A percentile compares a stretch with the other conserved stretches of the same genome.
These are phyloP conservation scores for Phortica variegata DNA, from an alignment of 1,140 invertebrate species.

Conservation along the genomic window DNA sequence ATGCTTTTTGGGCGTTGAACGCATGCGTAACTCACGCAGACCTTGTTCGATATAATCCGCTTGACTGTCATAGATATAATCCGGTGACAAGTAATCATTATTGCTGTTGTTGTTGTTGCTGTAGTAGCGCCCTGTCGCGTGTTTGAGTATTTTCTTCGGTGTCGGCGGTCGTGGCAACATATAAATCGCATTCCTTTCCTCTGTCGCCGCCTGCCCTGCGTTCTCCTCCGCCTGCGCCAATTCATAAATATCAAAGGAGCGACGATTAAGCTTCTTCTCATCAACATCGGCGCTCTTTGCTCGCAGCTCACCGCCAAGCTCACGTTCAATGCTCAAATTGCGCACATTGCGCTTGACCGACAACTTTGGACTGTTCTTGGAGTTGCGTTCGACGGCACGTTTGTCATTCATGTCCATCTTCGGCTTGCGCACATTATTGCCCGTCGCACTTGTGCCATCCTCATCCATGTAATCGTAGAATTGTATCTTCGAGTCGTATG, in stretches of 20 bases:
- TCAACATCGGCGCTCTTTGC: conserved; percentile 8
- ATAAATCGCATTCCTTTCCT: conserved; percentile 4
- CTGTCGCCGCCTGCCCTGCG: background rate
- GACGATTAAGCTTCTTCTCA: conserved; percentile 37
- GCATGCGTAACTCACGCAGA: conserved; percentile 29
- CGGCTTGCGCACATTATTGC: conserved; percentile 37
- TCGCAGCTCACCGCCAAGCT: conserved; percentile 7
- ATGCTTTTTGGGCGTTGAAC: conserved; percentile 36
- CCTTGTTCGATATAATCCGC: conserved; percentile 29
- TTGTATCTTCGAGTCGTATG: conserved; percentile 46
- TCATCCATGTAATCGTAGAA: conserved; percentile 48
- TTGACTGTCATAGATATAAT: too few species aligned
- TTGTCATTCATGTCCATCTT: conserved; percentile 54
- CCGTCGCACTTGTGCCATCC: conserved; percentile 17
- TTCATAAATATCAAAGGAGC: conserved; percentile 2
- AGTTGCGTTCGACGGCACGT: conserved; percentile 44
- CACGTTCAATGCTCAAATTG: conserved; percentile 31
- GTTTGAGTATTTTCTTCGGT: conserved; percentile 40
- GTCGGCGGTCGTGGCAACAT: background rate
- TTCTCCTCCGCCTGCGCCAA: too few species aligned
- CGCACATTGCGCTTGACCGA: conserved; percentile 49
- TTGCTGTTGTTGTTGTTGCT: conserved; percentile 13
- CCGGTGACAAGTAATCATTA: too few species aligned
- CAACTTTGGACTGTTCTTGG: conserved; percentile 49
- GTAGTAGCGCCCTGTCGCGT: conserved; percentile 2